Evolutionary conservation across 2,888 invertebrate species (phyloP).

Genomic region (Villa cingulata): DNA sequence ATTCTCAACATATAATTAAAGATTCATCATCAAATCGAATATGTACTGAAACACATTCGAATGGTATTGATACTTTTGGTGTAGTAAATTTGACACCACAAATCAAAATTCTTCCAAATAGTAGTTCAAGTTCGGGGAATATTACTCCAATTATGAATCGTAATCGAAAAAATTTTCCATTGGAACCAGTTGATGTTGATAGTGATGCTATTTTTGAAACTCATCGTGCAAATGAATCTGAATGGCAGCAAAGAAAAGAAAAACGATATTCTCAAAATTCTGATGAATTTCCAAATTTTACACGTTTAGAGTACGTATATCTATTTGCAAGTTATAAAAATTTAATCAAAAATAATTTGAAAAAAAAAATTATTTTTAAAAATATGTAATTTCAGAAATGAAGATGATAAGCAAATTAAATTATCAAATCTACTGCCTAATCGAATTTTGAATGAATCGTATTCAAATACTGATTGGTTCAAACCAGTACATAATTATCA

Average conservation of each 20-base stretch:
- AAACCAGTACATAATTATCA: slow-evolving; percentile 28
- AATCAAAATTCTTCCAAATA: slow-evolving; percentile 28
- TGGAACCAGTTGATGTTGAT: slow-evolving; percentile 2
- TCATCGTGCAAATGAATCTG: background rate
- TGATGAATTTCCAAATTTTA: slow-evolving; percentile 17
- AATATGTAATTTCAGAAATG: too few species aligned
- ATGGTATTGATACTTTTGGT: background rate
- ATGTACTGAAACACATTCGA: background rate
- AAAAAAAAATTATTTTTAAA: background rate
- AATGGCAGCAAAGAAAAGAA: slow-evolving; percentile 5
- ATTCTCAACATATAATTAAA: background rate
- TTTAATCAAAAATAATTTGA: too few species aligned
- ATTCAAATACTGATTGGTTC: slow-evolving; percentile 31
- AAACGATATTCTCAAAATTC: slow-evolving; percentile 22
- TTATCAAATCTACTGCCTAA: too few species aligned
- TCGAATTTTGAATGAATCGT: slow-evolving; percentile 22
- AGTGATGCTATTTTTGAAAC: slow-evolving; percentile 1
- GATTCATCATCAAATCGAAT: background rate
- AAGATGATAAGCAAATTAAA: too few species aligned
- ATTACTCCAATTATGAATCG: slow-evolving; percentile 20
- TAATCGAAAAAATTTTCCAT: slow-evolving; percentile 3
- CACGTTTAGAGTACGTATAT: background rate
- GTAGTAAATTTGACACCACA: slow-evolving; percentile 22
- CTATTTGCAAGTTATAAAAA: background rate
- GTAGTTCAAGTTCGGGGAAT: slow-evolving; percentile 25